Percentiles rank a stretch among this genome's conserved stretches.
Evolutionary conservation across 2,797 vertebrate species (phyloP).

Genomic region (Synaphobranchus kaupii): DNA sequence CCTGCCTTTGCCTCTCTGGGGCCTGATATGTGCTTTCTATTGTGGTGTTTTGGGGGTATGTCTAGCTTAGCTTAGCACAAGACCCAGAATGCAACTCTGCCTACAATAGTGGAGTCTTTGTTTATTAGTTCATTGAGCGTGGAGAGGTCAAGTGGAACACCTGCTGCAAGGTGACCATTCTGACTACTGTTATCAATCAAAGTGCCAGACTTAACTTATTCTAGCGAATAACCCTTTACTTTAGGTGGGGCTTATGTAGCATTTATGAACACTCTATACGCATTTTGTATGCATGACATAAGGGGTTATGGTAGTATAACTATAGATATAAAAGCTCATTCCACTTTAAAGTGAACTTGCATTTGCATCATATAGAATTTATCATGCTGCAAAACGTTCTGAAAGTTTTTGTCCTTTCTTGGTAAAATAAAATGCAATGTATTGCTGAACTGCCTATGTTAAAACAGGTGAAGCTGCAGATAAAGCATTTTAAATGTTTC

Average conservation of each 20-base stretch:
- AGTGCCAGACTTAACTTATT: conserved; percentile 25
- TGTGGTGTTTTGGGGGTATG: conserved; percentile 35
- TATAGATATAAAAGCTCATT: not conserved
- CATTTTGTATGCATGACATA: not conserved
- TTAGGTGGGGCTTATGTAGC: not conserved
- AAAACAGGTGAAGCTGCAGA: too few species aligned
- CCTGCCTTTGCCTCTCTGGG: conserved; percentile 65
- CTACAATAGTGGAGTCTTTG: conserved; percentile 51
- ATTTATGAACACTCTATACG: not conserved
- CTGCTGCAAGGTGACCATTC: conserved; percentile 38
- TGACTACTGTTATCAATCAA: not conserved
- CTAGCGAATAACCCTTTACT: not conserved
- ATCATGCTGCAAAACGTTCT: too few species aligned
- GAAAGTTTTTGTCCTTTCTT: too few species aligned
- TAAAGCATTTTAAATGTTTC: too few species aligned
- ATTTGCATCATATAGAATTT: too few species aligned
- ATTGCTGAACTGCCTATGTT: too few species aligned
- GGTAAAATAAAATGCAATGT: too few species aligned
- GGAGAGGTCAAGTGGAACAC: conserved; percentile 59
- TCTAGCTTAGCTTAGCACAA: conserved; percentile 45
- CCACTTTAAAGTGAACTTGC: too few species aligned
- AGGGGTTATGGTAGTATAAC: not conserved
- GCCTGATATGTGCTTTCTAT: conserved; percentile 65
- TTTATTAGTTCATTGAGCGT: conserved; percentile 54
- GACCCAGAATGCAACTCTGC: conserved; percentile 45